Conservation (phyloP, 2,888 invertebrate species). For the Rhagophthalmus giganteus region DNA sequence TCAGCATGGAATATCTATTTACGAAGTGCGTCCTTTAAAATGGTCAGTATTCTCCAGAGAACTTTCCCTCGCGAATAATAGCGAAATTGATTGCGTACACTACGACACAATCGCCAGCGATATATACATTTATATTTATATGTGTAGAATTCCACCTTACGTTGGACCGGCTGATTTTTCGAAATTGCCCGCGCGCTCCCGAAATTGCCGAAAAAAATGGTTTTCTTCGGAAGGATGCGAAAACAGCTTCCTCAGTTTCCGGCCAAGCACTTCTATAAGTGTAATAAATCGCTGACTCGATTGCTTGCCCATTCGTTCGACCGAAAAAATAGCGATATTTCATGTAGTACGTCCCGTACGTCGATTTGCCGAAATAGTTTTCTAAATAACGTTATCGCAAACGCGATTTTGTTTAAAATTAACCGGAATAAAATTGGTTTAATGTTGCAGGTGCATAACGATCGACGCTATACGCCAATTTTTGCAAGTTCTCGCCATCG, state of each 20-base stretch:
- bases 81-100: constrained; percentile 56
- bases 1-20: constrained; percentile 53
- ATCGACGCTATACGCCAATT: too few relatives aligned
- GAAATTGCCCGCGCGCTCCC: neutral
- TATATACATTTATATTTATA: constrained; percentile 48
- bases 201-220: neutral
- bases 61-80: constrained; percentile 48
- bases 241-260: constrained; percentile 31
- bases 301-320: constrained; percentile 25
- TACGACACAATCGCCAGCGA: constrained; percentile 51
- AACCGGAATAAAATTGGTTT: too few relatives aligned
- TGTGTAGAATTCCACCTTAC: constrained; percentile 20
- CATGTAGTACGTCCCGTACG: constrained; percentile 11
- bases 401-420: neutral
- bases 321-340: constrained; percentile 24
- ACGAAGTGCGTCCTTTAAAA: constrained; percentile 54
- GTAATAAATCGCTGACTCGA: constrained; percentile 28
- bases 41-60: constrained; percentile 54
- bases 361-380: neutral
- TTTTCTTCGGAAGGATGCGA: constrained; percentile 13
- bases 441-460: too few relatives aligned
- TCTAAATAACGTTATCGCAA: neutral
- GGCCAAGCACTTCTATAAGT: constrained; percentile 29
- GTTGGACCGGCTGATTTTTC: constrained; percentile 18
- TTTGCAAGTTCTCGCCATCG: too few relatives aligned